phyloP scores from a whole-genome alignment of 2,113 vertebrate species.

The Anguilla japonica region DNA sequence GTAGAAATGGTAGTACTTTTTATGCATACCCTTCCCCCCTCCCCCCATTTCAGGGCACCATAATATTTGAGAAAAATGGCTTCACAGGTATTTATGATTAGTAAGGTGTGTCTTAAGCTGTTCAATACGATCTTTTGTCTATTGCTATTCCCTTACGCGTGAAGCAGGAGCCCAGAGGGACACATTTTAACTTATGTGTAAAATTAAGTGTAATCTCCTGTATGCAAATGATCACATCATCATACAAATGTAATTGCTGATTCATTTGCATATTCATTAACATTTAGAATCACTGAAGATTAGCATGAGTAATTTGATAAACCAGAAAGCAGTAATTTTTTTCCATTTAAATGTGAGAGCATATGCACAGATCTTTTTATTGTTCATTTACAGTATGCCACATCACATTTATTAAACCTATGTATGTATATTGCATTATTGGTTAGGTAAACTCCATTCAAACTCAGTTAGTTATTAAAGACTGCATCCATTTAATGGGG shows the following conservation, averaged over 20 bases:
- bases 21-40: too few species aligned
- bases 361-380: background rate
- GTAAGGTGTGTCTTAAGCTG: too few species aligned
- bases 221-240: slow-evolving; percentile 2
- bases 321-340: too few species aligned
- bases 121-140: background rate
- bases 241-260: background rate
- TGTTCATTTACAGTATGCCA: background rate
- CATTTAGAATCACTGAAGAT: background rate
- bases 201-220: background rate
- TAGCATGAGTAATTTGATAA: background rate
- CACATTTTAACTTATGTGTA: background rate
- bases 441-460: background rate
- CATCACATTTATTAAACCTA: background rate
- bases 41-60: too few species aligned
- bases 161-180: background rate
- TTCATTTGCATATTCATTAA: background rate
- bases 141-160: background rate
- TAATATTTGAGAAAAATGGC: too few species aligned
- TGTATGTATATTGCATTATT: background rate
- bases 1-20: too few species aligned
- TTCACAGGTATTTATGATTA: too few species aligned
- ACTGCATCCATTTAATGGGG: background rate
- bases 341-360: background rate
- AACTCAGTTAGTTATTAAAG: background rate